Conservation (phyloP, 1,140 invertebrate genomes). For the Pantala flavescens region DNA sequence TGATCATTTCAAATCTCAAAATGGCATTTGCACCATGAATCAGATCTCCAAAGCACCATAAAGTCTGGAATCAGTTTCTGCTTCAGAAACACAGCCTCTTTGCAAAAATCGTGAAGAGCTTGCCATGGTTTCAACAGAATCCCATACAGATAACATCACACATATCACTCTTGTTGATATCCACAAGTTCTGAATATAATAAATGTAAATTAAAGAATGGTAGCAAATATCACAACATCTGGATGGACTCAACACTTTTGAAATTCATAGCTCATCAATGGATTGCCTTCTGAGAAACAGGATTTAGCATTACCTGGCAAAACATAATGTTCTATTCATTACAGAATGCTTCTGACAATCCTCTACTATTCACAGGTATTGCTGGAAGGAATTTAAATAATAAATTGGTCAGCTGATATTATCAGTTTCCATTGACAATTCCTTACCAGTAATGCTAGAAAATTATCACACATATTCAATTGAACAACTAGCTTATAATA, state of each 20-base stretch:
- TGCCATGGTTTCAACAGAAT: too few relatives aligned
- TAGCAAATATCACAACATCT: too few relatives aligned
- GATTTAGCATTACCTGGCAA: background rate
- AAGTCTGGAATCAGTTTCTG: too few relatives aligned
- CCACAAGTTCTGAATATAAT: too few relatives aligned
- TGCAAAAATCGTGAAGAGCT: too few relatives aligned
- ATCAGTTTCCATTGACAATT: background rate
- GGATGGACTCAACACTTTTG: background rate
- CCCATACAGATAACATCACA: too few relatives aligned
- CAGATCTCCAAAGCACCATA: too few relatives aligned
- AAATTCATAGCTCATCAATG: background rate
- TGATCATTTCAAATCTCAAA: too few relatives aligned
- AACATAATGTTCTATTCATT: background rate
- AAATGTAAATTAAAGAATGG: too few relatives aligned
- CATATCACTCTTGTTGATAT: too few relatives aligned
- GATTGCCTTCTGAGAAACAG: background rate
- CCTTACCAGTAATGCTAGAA: background rate
- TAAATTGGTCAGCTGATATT: background rate
- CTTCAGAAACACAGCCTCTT: too few relatives aligned
- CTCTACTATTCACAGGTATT: background rate
- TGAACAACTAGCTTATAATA: background rate
- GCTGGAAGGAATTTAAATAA: background rate
- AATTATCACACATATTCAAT: background rate
- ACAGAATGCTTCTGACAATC: background rate
- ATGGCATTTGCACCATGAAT: too few relatives aligned